phyloP scores from a whole-genome alignment of 30 jellyfish, hydroid and myxozoan genomes.

The Catostylus mosaicus region DNA sequence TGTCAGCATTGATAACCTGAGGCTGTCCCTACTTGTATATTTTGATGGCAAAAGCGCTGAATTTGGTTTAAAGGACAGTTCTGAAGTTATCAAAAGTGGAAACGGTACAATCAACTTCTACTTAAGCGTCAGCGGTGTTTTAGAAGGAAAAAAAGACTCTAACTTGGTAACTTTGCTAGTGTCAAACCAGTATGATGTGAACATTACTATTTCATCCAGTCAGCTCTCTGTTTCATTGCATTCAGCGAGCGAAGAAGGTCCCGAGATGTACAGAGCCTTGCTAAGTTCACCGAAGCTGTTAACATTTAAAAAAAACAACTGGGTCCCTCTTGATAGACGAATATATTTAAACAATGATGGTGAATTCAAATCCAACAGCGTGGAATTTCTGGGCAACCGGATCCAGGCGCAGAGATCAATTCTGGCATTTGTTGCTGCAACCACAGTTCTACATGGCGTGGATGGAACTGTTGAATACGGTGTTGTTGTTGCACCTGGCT shows the following conservation, averaged over 20 bases:
- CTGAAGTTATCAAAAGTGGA: constrained; percentile 1
- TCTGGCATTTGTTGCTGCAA: constrained; percentile 65
- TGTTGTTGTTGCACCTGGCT: constrained; percentile 21
- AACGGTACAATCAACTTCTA: constrained; percentile 18
- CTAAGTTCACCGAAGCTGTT: constrained; percentile 56
- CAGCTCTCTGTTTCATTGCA: constrained; percentile 28
- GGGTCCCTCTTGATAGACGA: constrained; percentile 32
- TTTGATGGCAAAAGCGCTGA: constrained; percentile 39
- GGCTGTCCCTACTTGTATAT: constrained; percentile 10
- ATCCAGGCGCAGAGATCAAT: constrained; percentile 49
- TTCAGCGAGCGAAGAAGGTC: constrained; percentile 9
- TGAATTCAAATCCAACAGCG: constrained; percentile 47
- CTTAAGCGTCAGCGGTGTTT: constrained; percentile 46
- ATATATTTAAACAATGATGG: constrained; percentile 32
- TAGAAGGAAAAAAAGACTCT: constrained; percentile 21
- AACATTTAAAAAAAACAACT: neutral
- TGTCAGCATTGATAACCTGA: neutral
- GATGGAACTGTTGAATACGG: constrained; percentile 63
- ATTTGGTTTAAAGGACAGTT: constrained; percentile 47
- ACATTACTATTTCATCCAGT: constrained; percentile 5
- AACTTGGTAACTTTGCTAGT: constrained; percentile 10
- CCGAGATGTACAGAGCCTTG: constrained; percentile 55
- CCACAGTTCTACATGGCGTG: constrained; percentile 51
- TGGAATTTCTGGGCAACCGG: constrained; percentile 45
- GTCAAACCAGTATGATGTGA: neutral